A percentile compares a stretch with the other conserved stretches of the same genome.
Evolutionary conservation across 2,888 invertebrate genomes (phyloP).

Genomic region (Himalopsyche anomala): DNA sequence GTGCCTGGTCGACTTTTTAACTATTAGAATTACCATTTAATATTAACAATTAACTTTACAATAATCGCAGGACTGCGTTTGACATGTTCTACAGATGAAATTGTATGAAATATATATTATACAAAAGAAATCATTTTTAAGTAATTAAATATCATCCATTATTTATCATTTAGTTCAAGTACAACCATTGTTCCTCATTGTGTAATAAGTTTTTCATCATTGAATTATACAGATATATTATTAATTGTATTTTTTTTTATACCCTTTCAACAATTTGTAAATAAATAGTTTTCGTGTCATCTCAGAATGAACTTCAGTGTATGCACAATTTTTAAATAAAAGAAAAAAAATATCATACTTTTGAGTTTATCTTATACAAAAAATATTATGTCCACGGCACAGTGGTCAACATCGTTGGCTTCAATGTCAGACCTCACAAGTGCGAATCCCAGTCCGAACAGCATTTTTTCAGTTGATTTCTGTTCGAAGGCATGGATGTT

Average conservation of each 20-base stretch:
- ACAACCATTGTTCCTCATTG: conserved; percentile 64
- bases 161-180: conserved; percentile 62
- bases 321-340: conserved; percentile 37
- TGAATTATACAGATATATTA: conserved; percentile 53
- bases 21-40: conserved; percentile 31
- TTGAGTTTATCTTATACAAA: neutral
- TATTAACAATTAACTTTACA: neutral
- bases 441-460: too few relatives aligned
- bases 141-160: conserved; percentile 44
- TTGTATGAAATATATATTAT: conserved; percentile 47
- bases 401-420: too few relatives aligned
- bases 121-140: conserved; percentile 19
- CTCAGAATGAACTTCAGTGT: neutral
- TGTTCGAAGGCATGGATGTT: too few relatives aligned
- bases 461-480: too few relatives aligned
- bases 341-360: neutral
- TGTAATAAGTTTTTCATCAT: conserved; percentile 57
- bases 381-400: too few relatives aligned
- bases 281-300: neutral
- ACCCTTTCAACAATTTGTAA: conserved; percentile 11
- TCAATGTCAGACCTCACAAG: too few relatives aligned
- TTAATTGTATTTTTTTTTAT: conserved; percentile 16
- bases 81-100: conserved; percentile 6
- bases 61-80: neutral
- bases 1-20: conserved; percentile 21